Conservation (phyloP, 2,888 invertebrate genomes). For the Diabrotica balteata region DNA sequence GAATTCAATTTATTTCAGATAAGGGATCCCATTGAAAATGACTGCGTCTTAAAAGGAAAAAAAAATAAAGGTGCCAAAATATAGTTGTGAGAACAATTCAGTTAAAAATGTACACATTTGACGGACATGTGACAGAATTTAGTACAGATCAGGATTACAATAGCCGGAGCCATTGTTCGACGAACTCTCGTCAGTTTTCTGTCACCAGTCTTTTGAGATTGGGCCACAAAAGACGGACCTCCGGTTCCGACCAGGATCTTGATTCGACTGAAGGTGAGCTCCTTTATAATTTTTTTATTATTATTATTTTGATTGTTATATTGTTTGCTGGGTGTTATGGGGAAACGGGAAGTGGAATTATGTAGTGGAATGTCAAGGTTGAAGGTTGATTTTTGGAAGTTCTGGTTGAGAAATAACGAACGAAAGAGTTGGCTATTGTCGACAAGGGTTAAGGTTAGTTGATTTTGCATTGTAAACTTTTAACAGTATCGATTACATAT, state of each 20-base stretch:
- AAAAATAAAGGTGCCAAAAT: conserved; percentile 19
- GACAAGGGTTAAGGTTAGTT: background rate
- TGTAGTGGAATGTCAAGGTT: conserved; percentile 6
- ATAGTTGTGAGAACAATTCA: conserved; percentile 19
- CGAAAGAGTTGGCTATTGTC: background rate
- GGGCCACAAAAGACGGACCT: conserved; percentile 50
- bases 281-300: conserved; percentile 7
- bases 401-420: background rate
- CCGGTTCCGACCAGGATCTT: conserved; percentile 51
- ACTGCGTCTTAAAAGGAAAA: conserved; percentile 6
- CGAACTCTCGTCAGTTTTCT: conserved; percentile 57
- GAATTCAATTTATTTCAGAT: conserved; percentile 8
- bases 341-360: conserved; percentile 23
- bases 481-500: no score
- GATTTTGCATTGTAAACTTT: no score
- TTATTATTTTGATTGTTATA: background rate
- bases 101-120: conserved; percentile 48
- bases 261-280: conserved; percentile 54
- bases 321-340: conserved; percentile 8
- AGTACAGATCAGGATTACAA: conserved; percentile 42
- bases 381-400: background rate
- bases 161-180: conserved; percentile 45
- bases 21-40: conserved; percentile 1
- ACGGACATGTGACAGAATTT: conserved; percentile 47
- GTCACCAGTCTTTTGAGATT: conserved; percentile 57